Percentiles rank a stretch among this genome's conserved stretches.
phyloP scores from a whole-genome alignment of 2,888 invertebrate species.

The Zhengitettix transpicula region DNA sequence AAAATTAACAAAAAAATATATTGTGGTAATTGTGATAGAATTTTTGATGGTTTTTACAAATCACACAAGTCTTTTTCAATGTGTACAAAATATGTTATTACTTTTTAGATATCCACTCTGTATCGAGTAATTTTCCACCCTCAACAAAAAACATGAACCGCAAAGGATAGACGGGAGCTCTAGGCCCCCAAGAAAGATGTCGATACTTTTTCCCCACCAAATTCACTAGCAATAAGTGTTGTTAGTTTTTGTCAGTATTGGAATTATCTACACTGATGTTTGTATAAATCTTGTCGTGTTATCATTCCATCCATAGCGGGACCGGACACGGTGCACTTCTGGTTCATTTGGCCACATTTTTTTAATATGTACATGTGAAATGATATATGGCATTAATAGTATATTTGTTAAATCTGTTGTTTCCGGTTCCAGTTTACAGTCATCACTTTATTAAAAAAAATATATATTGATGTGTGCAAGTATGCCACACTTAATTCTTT shows the following conservation, averaged over 20 bases:
- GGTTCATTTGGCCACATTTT: background rate
- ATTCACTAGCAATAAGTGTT: slow-evolving; percentile 34
- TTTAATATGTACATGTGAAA: background rate
- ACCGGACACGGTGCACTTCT: slow-evolving; percentile 3
- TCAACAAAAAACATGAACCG: slow-evolving; percentile 14
- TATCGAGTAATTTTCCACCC: slow-evolving; percentile 11
- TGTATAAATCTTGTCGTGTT: slow-evolving; percentile 11
- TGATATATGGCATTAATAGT: background rate
- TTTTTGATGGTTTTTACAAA: slow-evolving; percentile 51
- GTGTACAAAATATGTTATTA: slow-evolving; percentile 22
- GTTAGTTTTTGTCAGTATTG: slow-evolving; percentile 31
- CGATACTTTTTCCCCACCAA: slow-evolving; percentile 7
- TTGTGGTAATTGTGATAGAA: slow-evolving; percentile 40
- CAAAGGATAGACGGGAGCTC: slow-evolving; percentile 21
- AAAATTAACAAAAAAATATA: slow-evolving; percentile 14
- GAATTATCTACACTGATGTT: slow-evolving; percentile 11
- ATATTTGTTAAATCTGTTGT: background rate
- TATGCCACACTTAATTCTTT: background rate
- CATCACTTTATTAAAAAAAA: background rate
- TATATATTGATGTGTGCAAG: background rate
- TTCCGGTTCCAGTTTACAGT: background rate
- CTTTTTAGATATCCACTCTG: slow-evolving; percentile 26
- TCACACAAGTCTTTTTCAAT: slow-evolving; percentile 36
- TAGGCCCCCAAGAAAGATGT: too few relatives aligned
- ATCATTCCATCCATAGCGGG: slow-evolving; percentile 16